A percentile compares a stretch with the other conserved stretches of the same genome.
phyloP scores from a whole-genome alignment of 2,113 vertebrate genomes.

The Pardalotus punctatus region DNA sequence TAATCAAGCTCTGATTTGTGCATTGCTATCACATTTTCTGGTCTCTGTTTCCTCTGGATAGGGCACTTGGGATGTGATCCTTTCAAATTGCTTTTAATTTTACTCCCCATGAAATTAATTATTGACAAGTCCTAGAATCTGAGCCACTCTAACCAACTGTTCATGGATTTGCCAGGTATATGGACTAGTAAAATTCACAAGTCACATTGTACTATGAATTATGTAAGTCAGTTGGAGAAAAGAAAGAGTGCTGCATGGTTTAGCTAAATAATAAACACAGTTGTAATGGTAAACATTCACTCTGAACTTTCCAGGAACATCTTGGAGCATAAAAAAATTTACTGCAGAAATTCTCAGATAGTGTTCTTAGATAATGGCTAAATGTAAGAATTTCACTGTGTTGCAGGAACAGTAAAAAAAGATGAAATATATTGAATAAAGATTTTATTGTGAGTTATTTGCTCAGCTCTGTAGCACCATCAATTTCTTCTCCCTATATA shows the following conservation, averaged over 20 bases:
- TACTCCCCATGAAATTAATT: slow-evolving; percentile 37
- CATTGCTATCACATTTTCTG: slow-evolving; percentile 4
- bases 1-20: slow-evolving; percentile 17
- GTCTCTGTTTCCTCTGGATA: slow-evolving; percentile 8
- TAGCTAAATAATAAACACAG: slow-evolving; percentile 10
- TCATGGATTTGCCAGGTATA: background rate
- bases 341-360: slow-evolving; percentile 28
- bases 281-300: slow-evolving; percentile 12
- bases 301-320: slow-evolving; percentile 41
- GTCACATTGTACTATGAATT: background rate
- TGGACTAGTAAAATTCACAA: background rate
- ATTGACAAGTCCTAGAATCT: slow-evolving; percentile 9
- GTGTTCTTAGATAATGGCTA: slow-evolving; percentile 41
- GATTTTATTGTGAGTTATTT: slow-evolving; percentile 68
- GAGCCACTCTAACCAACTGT: background rate
- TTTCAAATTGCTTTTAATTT: slow-evolving; percentile 54
- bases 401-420: slow-evolving; percentile 48
- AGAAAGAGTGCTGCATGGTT: background rate
- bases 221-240: background rate
- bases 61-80: background rate
- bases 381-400: slow-evolving; percentile 44
- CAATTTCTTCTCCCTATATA: slow-evolving; percentile 61
- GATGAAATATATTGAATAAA: slow-evolving; percentile 54
- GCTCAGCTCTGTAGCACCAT: slow-evolving; percentile 50
- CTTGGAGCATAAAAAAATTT: slow-evolving; percentile 26